Base-by-base conservation (phyloP, 92 coral and sea anemone species). In the Porites rus region DNA sequence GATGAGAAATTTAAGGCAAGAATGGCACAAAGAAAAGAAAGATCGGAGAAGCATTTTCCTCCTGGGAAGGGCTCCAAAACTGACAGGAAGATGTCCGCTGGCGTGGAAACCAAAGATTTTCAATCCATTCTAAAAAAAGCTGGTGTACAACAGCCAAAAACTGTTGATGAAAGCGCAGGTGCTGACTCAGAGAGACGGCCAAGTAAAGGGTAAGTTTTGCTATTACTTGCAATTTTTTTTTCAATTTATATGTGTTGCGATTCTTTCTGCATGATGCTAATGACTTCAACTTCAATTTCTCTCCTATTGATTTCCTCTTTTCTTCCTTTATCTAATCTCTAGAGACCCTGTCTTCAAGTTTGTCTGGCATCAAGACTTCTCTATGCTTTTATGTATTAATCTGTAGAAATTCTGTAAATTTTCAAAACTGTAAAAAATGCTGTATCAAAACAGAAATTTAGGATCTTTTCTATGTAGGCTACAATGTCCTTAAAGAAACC, bases 1-100 rank as follows among this genome's bases (percentile, higher is more conserved):
- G 98, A 93, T 71, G 96, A 94, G 63, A 83, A 54, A 75, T 90
- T 94, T 51, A 75, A 93, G 61, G 86, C 73, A 53, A 87, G 86
- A 28, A 90, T 94, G 98, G 91, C 94, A 2, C 87, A 79, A 66
- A 88, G 98, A 14, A 94, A 94, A 74, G 84, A 93, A 25, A 85
- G 90, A 74, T 88, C 92, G 8, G 91, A 91, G 11, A 88, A 91
- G 13, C 87, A 81, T n/a, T 76, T 84, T 46, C 69, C 62, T 28
- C 81, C 92, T 19, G 60, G n/a, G 7, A 81, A 72, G 13, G 87
- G 84, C 64, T 4, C 91, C 16, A 75, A 54, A 19, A 31, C 21
- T 43, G 73, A 21, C 5, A 80, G 88, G 22, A 83, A 63, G 71
- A 28, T 51, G n/a, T 79, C 84, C 0, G 46, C 63, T 20, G 65